Conservation (phyloP, 2,113 vertebrate species). For the Archilochus colubris region DNA sequence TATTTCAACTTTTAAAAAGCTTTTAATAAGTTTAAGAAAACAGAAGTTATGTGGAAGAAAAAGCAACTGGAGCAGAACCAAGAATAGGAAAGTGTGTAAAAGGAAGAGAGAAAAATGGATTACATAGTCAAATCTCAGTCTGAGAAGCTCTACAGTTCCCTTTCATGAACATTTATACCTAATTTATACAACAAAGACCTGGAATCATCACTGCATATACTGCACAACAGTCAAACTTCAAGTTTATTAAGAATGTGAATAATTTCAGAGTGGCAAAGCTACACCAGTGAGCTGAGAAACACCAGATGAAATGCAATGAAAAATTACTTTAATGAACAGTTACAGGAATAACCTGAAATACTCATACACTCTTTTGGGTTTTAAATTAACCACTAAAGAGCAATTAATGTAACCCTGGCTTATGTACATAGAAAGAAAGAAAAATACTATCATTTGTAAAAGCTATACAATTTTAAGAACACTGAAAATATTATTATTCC, state of each 20-base stretch:
- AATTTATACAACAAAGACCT: neutral
- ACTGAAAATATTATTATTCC: neutral
- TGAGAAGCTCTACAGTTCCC: neutral
- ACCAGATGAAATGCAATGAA: neutral
- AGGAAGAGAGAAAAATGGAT: neutral
- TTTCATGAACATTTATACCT: neutral
- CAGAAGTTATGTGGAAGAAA: neutral
- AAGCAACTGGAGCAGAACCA: neutral
- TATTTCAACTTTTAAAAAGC: neutral
- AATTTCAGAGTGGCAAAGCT: slow-evolving; percentile 8
- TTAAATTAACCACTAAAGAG: neutral
- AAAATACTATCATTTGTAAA: neutral
- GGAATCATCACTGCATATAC: neutral
- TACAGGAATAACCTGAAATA: slow-evolving; percentile 24
- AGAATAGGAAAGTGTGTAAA: neutral
- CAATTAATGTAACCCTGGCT: neutral
- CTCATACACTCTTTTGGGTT: neutral
- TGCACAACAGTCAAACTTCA: neutral
- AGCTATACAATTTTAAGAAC: neutral
- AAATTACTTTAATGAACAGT: slow-evolving; percentile 1
- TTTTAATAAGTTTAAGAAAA: neutral
- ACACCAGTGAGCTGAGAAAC: slow-evolving; percentile 14
- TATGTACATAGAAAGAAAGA: neutral
- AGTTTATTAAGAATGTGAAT: neutral
- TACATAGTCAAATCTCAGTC: neutral